These are phyloP conservation scores for Morus bassanus DNA, from an alignment of 2,797 vertebrate genomes.

Conservation along the genomic window DNA sequence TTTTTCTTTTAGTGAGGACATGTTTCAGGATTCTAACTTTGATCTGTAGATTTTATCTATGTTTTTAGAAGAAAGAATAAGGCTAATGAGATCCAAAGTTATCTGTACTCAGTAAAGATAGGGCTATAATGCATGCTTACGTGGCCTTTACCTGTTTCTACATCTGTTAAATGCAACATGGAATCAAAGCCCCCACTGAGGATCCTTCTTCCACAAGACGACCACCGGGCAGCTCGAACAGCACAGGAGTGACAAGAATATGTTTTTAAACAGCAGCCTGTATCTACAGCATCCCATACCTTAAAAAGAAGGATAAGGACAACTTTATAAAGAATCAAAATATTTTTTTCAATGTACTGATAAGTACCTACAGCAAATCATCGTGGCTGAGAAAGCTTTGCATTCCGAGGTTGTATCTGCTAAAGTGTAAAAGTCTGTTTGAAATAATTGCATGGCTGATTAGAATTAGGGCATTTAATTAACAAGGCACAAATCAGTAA, in stretches of 20 bases:
- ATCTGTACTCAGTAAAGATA: background rate
- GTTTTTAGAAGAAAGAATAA: background rate
- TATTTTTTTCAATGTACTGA: background rate
- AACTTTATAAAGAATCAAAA: background rate
- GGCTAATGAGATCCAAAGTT: background rate
- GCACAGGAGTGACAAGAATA: slow-evolving; percentile 84
- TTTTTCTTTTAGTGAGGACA: background rate
- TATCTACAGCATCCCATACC: slow-evolving; percentile 92
- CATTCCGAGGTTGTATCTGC: background rate
- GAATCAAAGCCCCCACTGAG: slow-evolving; percentile 94
- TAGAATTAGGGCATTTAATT: background rate
- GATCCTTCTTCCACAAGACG: slow-evolving; percentile 84
- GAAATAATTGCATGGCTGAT: background rate
- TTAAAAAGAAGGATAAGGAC: slow-evolving; percentile 59
- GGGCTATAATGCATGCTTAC: background rate
- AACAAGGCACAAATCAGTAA: background rate
- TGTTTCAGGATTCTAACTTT: background rate
- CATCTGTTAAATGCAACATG: slow-evolving; percentile 82
- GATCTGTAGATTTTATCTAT: background rate
- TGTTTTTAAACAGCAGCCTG: slow-evolving; percentile 84
- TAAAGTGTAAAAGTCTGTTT: background rate
- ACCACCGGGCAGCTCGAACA: slow-evolving; percentile 89
- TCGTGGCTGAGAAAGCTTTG: background rate
- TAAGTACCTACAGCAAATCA: background rate
- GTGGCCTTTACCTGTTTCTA: slow-evolving; percentile 85